Base-by-base conservation (phyloP, 2,113 vertebrate species). In the Puma concolor region DNA sequence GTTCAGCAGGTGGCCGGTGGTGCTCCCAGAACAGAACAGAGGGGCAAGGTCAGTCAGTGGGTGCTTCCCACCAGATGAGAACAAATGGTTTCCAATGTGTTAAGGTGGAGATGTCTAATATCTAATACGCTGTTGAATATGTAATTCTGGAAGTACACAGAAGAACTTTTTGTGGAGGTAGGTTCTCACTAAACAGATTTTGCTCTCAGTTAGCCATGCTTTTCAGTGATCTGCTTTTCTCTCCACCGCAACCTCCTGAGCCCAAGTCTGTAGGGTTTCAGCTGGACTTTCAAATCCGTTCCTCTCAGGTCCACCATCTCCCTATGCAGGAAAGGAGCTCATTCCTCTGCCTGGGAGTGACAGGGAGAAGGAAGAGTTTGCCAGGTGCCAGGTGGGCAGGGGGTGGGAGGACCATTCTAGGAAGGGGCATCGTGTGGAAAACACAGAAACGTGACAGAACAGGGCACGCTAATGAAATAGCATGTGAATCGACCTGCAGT, bases 1-100 rank as follows among this genome's bases (percentile, higher is more conserved):
- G 27, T n/a, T 57, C 19, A 41, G 54, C 66, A 64, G 38, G 50
- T 77, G 5, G 2, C 27, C n/a, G 57, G 52, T 2, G 17, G 76
- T 0, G 2, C 15, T 44, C 64, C 33, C 16, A 29, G n/a, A 23
- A 77, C 25, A 17, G 77, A 31, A 16, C 0, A 0, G 64, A 14
- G 31, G 41, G 36, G 21, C 19, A 66, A 21, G 19, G 21, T 21
- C 21, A 23, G 21, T 4, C 31, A 19, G 63, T 60, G 33, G 0
- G 36, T 3, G 21, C n/a, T 44, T 54, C 36, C 80, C 21, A 11
- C 12, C n/a, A 8, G 1, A 7, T 16, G 21, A 5, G 23, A 25
- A 31, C 15, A 4, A 12, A n/a, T 3, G 25, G 36, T 60, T 83
- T 83, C 33, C 27, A 6, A 38, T 36, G 1, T 19, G 8, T 23